A percentile compares a stretch with the other conserved stretches of the same genome.
phyloP scores from a whole-genome alignment of 2,888 invertebrate genomes.

The Sphinx pinastri region DNA sequence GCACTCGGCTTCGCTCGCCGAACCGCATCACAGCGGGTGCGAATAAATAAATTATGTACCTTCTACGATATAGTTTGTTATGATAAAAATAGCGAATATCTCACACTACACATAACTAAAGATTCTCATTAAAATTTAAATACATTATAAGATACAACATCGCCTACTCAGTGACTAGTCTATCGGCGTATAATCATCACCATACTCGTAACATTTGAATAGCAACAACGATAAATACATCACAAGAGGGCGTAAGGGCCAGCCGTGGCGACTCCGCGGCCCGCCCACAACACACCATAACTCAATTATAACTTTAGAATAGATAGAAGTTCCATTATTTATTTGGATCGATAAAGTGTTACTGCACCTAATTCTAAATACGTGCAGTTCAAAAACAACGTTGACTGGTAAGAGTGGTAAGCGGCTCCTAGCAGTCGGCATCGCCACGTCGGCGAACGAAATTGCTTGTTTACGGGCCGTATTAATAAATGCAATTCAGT shows the following conservation, averaged over 20 bases:
- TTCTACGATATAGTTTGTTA: conserved; percentile 67
- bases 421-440: not conserved
- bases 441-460: not conserved
- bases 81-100: conserved; percentile 74
- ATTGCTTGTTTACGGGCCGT: not conserved
- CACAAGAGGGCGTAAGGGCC: conserved; percentile 60
- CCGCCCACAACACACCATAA: conserved; percentile 6
- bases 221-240: conserved; percentile 77
- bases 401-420: not conserved
- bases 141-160: conserved; percentile 79
- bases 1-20: conserved; percentile 30
- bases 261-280: conserved; percentile 38
- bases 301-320: not conserved
- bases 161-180: conserved; percentile 82
- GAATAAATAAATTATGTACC: conserved; percentile 73
- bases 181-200: conserved; percentile 70
- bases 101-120: conserved; percentile 79
- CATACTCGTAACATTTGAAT: conserved; percentile 71
- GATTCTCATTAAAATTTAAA: conserved; percentile 74
- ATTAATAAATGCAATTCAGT: no score
- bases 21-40: conserved; percentile 56
- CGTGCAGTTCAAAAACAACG: not conserved
- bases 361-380: not conserved
- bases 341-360: not conserved
- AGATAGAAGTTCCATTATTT: not conserved